A percentile compares a stretch with the other conserved stretches of the same genome.
Conservation (phyloP, 2,888 invertebrate genomes). For the Drosophila gaucha region DNA sequence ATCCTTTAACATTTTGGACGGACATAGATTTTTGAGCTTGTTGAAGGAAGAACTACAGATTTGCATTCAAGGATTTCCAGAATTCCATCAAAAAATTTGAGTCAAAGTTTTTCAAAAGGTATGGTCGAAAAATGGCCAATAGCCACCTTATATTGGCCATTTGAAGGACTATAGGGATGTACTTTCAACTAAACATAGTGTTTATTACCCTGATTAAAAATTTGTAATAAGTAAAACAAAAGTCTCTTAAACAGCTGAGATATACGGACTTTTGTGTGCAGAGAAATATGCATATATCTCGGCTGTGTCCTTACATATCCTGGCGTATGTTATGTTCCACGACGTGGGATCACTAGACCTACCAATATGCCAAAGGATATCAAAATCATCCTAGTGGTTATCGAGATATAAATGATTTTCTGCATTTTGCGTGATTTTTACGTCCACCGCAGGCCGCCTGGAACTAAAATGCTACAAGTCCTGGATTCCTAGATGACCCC, state of each 20-base stretch:
- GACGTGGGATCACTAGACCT: neutral
- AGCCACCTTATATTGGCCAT: neutral
- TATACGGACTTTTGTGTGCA: neutral
- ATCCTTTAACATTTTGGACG: neutral
- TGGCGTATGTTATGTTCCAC: neutral
- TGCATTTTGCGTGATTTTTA: neutral
- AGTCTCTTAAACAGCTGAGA: neutral
- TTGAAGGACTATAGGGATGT: neutral
- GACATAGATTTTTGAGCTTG: neutral
- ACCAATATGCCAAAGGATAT: neutral
- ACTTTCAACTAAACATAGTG: neutral
- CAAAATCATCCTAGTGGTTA: neutral
- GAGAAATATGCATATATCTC: neutral
- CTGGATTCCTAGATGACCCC: neutral
- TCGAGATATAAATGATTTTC: neutral
- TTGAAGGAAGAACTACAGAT: neutral
- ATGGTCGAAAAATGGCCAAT: neutral
- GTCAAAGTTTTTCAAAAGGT: neutral
- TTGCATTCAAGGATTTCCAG: neutral
- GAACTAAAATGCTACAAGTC: neutral
- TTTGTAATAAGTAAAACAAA: neutral
- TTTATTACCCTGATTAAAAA: neutral
- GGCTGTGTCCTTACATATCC: neutral
- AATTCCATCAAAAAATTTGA: neutral
- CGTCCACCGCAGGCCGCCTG: neutral